These are phyloP conservation scores for Antitype chi DNA, from an alignment of 2,888 invertebrate genomes.

Conservation along the genomic window DNA sequence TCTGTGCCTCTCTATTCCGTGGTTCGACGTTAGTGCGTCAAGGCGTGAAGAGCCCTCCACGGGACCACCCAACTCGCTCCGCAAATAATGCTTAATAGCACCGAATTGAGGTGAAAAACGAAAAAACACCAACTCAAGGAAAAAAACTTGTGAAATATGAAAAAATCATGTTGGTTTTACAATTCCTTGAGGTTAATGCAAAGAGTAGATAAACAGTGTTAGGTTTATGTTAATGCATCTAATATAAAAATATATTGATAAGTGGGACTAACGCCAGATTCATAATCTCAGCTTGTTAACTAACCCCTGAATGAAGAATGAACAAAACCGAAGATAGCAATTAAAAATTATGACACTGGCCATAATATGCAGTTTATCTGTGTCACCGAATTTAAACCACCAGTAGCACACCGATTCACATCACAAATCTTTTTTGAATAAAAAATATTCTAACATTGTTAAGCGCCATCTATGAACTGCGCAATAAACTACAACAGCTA, in stretches of 20 bases:
- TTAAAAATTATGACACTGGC: background rate
- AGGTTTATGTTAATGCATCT: constrained; percentile 31
- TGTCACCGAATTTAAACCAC: too few relatives aligned
- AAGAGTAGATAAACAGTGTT: constrained; percentile 45
- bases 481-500: background rate
- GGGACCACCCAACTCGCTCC: constrained; percentile 78
- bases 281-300: background rate
- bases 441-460: background rate
- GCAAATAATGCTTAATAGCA: constrained; percentile 73
- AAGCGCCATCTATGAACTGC: constrained; percentile 51
- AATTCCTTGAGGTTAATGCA: constrained; percentile 59
- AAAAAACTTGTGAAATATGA: constrained; percentile 63
- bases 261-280: too few relatives aligned
- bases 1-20: constrained; percentile 32
- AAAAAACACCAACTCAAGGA: constrained; percentile 61
- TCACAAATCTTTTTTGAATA: background rate
- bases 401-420: too few relatives aligned
- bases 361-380: background rate
- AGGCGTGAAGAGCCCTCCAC: constrained; percentile 75
- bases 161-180: constrained; percentile 65
- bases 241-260: background rate
- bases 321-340: background rate
- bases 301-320: background rate
- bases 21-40: constrained; percentile 46
- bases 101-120: constrained; percentile 75